Conservation (phyloP, 1,140 invertebrate species). For the Leptinotarsa undecemlineata region DNA sequence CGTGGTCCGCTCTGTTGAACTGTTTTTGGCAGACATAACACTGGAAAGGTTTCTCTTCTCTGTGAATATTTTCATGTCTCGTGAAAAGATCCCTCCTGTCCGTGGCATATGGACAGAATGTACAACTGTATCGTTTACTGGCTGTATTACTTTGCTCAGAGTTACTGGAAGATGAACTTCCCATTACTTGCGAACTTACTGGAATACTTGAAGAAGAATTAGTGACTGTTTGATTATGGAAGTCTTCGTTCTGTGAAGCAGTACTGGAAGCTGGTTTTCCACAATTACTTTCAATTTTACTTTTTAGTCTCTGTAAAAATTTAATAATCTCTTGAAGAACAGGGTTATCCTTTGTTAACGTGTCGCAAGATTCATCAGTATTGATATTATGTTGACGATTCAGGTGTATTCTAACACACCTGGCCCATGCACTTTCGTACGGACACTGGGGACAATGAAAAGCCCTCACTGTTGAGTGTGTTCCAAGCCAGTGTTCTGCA, state of each 20-base stretch:
- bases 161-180: constrained; percentile 41
- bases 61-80: constrained; percentile 94
- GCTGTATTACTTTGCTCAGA: constrained; percentile 49
- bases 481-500: constrained; percentile 82
- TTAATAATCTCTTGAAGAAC: constrained; percentile 74
- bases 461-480: constrained; percentile 74
- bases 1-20: constrained; percentile 92
- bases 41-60: constrained; percentile 90
- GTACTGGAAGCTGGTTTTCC: constrained; percentile 30
- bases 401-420: constrained; percentile 74
- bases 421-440: constrained; percentile 75
- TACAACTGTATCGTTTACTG: constrained; percentile 80
- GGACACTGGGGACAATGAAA: constrained; percentile 75
- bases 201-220: constrained; percentile 45
- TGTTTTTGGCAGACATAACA: constrained; percentile 90
- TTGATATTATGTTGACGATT: constrained; percentile 69
- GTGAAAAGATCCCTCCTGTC: constrained; percentile 92
- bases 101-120: constrained; percentile 85
- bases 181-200: constrained; percentile 34
- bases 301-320: constrained; percentile 70
- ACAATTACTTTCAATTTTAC: constrained; percentile 60
- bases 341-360: constrained; percentile 70
- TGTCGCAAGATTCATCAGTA: constrained; percentile 63
- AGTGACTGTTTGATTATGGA: constrained; percentile 30
- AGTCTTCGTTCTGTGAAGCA: constrained; percentile 33